Base-by-base conservation (phyloP, 2,113 vertebrate genomes). In the Phylloscopus trochiloides region DNA sequence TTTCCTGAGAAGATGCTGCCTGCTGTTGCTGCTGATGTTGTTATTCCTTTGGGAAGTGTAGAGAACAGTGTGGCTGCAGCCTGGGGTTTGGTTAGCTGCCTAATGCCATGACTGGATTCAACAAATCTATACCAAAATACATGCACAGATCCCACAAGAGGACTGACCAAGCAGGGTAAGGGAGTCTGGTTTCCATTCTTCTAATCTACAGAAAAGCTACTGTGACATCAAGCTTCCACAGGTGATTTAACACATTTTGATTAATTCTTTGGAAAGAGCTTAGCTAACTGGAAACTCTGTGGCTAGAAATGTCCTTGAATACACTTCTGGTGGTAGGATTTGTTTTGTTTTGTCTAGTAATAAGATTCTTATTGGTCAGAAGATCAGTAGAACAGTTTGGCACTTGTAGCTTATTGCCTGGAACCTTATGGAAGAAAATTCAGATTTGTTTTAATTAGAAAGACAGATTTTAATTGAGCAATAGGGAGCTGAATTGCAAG, bases 71-170 rank as follows among this genome's bases (percentile, higher is more conserved):
- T 55, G 43, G 40, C 45, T 76, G 17, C 43, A 76, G 43, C 29
- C 43, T 31, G 59, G 18, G 42, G 8, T 55, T 47, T 78, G 52
- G 65, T n/a, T 15, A 43, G 28, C 31, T 91, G 54, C 47, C 12
- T 40, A 31, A 54, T 45, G 31, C 9, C 34, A 18, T 0, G 0
- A 20, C 1, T 66, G 29, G 12, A 38, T 74, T 84, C 40, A 47
- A 38, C 21, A 84, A 72, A 54, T 50, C 28, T 20, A 0, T 19
- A 2, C 9, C 45, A 50, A 52, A 73, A 25, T 5, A 85, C 17
- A 9, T 74, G n/a, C 4, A 11, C 1, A 28, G 71, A 78, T 78
- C 50, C 34, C 48, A 14, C 19, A 42, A 48, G 22, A 54, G 19
- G 24, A 12, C n/a, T 4, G 4, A 25, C 14, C 1, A 3, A 83